Evolutionary conservation across 2,797 vertebrate genomes (phyloP).

Genomic region (Scarus forsteni): DNA sequence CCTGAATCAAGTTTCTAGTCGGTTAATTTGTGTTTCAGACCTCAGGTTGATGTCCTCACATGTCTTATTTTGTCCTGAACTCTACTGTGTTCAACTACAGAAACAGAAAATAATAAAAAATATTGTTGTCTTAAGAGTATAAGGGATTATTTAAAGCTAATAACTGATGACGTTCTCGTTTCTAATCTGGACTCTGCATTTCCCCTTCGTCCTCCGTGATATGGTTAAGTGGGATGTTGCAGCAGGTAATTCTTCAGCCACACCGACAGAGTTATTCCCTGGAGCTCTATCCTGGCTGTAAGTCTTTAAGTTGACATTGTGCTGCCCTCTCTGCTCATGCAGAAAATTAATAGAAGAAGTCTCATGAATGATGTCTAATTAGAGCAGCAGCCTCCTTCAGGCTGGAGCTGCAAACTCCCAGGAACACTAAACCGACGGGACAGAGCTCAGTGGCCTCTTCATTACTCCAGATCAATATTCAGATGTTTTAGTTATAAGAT

Average conservation of each 20-base stretch:
- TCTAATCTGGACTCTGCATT: background rate
- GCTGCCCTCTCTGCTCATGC: slow-evolving; percentile 47
- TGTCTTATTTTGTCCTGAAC: too few species aligned
- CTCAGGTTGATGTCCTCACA: too few species aligned
- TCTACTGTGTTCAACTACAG: too few species aligned
- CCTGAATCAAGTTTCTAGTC: too few species aligned
- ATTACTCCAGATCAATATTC: too few species aligned
- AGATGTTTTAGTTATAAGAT: too few species aligned
- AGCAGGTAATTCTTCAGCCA: slow-evolving; percentile 25
- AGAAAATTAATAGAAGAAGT: slow-evolving; percentile 61
- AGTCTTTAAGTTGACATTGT: slow-evolving; percentile 47
- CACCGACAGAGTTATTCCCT: slow-evolving; percentile 20
- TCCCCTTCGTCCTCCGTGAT: slow-evolving; percentile 7
- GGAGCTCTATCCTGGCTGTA: slow-evolving; percentile 19
- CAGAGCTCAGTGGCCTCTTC: too few species aligned
- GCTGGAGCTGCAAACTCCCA: slow-evolving; percentile 21
- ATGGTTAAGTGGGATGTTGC: slow-evolving; percentile 9
- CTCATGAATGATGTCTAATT: slow-evolving; percentile 54
- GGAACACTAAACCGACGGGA: slow-evolving; percentile 39
- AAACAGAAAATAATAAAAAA: too few species aligned
- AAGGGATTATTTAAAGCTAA: too few species aligned
- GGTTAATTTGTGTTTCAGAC: too few species aligned
- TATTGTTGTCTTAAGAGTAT: too few species aligned
- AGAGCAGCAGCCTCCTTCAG: slow-evolving; percentile 46
- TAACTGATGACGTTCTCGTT: too few species aligned